phyloP scores from a whole-genome alignment of 2,888 invertebrate species.

The Papilio elwesi region DNA sequence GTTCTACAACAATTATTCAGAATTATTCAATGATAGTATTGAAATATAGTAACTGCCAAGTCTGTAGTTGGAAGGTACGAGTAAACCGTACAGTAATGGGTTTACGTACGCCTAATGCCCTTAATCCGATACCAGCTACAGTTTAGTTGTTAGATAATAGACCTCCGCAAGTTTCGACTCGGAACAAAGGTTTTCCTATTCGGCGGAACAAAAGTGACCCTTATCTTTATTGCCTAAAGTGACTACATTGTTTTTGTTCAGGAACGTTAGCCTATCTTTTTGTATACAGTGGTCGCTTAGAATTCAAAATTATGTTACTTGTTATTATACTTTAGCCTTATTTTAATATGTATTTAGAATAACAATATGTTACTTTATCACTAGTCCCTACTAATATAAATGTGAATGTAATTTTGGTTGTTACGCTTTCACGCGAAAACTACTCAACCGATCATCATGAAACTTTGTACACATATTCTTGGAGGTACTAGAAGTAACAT shows the following conservation, averaged over 20 bases:
- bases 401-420: too few relatives aligned
- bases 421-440: too few relatives aligned
- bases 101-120: slow-evolving; percentile 38
- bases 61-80: slow-evolving; percentile 3
- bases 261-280: slow-evolving; percentile 15
- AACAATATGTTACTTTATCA: too few relatives aligned
- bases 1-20: too few relatives aligned
- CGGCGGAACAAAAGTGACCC: slow-evolving; percentile 19
- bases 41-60: background rate
- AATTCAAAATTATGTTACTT: slow-evolving; percentile 6
- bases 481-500: too few relatives aligned
- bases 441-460: too few relatives aligned
- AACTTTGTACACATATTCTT: too few relatives aligned
- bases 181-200: slow-evolving; percentile 22
- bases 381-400: too few relatives aligned
- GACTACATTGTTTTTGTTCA: slow-evolving; percentile 25
- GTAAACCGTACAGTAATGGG: slow-evolving; percentile 34
- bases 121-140: slow-evolving; percentile 30
- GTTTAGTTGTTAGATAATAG: slow-evolving; percentile 26
- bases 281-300: slow-evolving; percentile 8
- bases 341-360: too few relatives aligned
- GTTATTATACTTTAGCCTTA: background rate
- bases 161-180: background rate
- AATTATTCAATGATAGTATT: background rate
- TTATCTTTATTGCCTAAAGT: slow-evolving; percentile 17